phyloP scores from a whole-genome alignment of 2,113 vertebrate genomes.

The Prionailurus viverrinus region DNA sequence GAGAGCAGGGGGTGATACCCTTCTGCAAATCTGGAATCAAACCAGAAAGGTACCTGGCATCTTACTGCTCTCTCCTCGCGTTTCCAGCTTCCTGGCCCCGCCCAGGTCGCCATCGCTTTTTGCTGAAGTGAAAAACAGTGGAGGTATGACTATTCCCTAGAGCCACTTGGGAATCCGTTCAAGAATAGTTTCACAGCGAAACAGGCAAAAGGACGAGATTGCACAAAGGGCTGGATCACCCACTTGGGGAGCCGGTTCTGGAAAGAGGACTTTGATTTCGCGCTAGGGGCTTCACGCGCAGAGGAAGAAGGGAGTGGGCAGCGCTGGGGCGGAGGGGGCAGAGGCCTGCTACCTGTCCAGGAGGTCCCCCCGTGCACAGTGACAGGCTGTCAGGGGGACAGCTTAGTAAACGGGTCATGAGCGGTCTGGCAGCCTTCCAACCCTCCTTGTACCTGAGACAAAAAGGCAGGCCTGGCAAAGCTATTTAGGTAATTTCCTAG shows the following conservation, averaged over 20 bases:
- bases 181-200: background rate
- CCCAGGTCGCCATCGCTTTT: background rate
- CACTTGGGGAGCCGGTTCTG: background rate
- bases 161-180: slow-evolving; percentile 31
- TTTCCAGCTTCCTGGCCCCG: background rate
- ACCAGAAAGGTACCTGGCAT: background rate
- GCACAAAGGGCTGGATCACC: background rate
- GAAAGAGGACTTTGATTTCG: background rate
- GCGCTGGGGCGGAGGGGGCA: background rate
- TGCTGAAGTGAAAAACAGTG: background rate
- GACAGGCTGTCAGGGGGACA: slow-evolving; percentile 8
- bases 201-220: slow-evolving; percentile 6
- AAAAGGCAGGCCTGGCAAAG: background rate
- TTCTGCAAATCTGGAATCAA: background rate
- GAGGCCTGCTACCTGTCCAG: slow-evolving; percentile 2
- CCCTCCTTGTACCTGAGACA: background rate
- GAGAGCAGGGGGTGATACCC: background rate
- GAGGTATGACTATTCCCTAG: background rate
- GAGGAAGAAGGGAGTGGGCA: background rate
- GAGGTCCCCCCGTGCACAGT: background rate
- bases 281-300: fast-evolving
- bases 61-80: background rate
- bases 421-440: background rate
- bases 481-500: background rate
- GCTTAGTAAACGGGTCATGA: background rate